phyloP scores from a whole-genome alignment of 2,888 invertebrate species.

The Nephrotoma guestfalica region DNA sequence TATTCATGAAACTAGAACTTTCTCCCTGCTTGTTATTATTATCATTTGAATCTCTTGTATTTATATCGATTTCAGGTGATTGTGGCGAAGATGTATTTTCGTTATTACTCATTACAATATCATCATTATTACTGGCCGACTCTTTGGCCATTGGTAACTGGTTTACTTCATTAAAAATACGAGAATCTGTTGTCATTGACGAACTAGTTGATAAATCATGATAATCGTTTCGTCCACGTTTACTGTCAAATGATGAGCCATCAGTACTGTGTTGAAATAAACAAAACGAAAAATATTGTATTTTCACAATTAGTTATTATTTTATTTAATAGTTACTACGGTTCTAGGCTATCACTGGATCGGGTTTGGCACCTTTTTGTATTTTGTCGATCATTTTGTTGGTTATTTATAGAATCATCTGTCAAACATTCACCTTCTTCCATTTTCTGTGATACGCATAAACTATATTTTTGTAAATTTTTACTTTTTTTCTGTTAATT shows the following conservation, averaged over 20 bases:
- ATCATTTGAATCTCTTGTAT: not conserved
- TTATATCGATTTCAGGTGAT: not conserved
- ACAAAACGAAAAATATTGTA: not conserved
- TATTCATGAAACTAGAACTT: not conserved
- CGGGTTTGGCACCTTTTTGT: not conserved
- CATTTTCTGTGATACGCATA: not conserved
- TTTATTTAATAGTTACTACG: not conserved
- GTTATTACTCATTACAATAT: not conserved
- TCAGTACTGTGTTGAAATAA: not conserved
- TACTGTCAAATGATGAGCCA: not conserved
- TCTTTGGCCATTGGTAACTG: not conserved
- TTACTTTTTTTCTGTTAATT: not conserved
- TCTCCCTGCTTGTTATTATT: not conserved
- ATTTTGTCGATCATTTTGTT: not conserved
- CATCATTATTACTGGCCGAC: not conserved
- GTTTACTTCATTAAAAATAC: not conserved
- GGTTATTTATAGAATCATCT: not conserved
- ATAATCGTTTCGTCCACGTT: not conserved
- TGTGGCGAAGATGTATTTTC: not conserved
- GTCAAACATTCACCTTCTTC: conserved; percentile 1
- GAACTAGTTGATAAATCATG: not conserved
- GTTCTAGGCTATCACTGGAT: not conserved
- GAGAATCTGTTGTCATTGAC: not conserved
- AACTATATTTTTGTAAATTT: not conserved
- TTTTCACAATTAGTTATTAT: not conserved